phyloP scores from a whole-genome alignment of 1,140 invertebrate species.

The Habropoda laboriosa region DNA sequence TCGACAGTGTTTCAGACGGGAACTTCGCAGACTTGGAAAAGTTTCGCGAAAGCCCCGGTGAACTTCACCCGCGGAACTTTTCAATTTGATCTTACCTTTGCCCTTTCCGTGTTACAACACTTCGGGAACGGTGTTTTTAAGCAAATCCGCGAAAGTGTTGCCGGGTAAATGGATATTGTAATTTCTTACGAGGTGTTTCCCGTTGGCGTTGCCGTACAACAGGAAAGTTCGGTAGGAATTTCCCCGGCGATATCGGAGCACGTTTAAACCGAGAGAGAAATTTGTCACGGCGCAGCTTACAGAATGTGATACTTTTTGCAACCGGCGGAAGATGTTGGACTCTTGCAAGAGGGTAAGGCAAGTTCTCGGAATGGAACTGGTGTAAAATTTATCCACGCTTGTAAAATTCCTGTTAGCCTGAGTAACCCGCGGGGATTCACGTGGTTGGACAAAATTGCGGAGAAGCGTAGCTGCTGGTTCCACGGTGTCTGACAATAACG shows the following conservation, averaged over 20 bases:
- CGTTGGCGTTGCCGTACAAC: not conserved
- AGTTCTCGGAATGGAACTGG: not conserved
- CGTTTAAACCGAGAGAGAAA: not conserved
- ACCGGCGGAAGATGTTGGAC: too few species aligned
- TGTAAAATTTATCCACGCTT: not conserved
- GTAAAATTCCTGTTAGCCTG: not conserved
- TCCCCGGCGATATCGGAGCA: not conserved
- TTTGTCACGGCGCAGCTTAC: not conserved
- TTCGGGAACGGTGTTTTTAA: not conserved
- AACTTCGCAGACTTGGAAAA: slow-evolving; percentile 46
- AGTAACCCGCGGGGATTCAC: not conserved
- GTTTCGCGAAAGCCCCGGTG: not conserved
- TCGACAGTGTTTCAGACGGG: slow-evolving; percentile 16
- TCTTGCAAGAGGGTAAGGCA: not conserved
- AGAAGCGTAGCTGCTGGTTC: not conserved
- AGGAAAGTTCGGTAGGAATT: too few species aligned
- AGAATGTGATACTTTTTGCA: not conserved
- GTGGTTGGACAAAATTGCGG: not conserved
- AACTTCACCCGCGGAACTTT: slow-evolving; percentile 29
- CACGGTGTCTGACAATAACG: not conserved
- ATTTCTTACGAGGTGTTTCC: not conserved
- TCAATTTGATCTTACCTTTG: slow-evolving; percentile 41
- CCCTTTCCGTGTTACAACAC: not conserved
- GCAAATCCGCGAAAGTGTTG: not conserved
- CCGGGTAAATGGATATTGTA: not conserved